These are phyloP conservation scores for Homarus gammarus DNA, from an alignment of 2,888 invertebrate species.

Conservation along the genomic window DNA sequence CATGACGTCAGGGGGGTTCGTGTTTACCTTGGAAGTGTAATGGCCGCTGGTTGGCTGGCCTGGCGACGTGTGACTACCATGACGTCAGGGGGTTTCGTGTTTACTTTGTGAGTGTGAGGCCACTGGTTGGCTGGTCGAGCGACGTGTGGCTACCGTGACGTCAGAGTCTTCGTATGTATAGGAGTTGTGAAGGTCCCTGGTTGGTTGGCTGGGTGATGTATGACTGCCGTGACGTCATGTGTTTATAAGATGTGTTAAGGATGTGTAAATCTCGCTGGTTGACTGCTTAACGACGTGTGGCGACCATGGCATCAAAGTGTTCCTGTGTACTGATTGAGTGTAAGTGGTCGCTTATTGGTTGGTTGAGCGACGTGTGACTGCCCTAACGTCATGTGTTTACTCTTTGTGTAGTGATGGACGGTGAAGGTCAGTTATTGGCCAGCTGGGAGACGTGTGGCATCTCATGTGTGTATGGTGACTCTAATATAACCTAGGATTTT, in stretches of 20 bases:
- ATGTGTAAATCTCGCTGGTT: background rate
- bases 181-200: background rate
- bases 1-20: background rate
- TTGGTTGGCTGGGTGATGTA: background rate
- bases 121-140: background rate
- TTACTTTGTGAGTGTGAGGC: background rate
- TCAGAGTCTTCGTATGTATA: background rate
- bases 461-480: no score
- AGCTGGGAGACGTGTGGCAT: background rate
- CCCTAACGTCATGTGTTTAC: background rate
- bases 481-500: no score
- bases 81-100: background rate
- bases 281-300: background rate
- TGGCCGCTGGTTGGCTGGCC: background rate
- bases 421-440: no score
- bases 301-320: background rate
- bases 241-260: background rate
- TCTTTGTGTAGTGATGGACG: no score
- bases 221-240: background rate
- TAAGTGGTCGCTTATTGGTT: background rate
- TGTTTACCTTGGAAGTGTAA: background rate
- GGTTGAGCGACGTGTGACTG: background rate
- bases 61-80: background rate
- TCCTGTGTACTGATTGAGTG: background rate
- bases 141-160: background rate